Percentiles rank a stretch among this genome's conserved stretches.
phyloP scores from a whole-genome alignment of 2,113 vertebrate species.

The Noctilio leporinus region DNA sequence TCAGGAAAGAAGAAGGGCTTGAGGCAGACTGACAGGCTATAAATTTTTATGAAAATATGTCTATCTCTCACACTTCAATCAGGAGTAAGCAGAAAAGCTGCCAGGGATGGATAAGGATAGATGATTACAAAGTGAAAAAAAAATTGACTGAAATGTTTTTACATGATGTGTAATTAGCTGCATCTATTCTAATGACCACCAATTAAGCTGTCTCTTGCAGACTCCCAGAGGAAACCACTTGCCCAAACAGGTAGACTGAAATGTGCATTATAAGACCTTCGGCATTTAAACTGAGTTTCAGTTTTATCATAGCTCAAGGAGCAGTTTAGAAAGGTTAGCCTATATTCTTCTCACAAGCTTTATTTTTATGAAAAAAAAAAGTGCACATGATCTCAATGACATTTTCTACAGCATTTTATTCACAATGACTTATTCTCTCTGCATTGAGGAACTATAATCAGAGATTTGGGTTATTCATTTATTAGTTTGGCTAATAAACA shows the following conservation, averaged over 20 bases:
- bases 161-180: conserved; percentile 73
- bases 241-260: conserved; percentile 73
- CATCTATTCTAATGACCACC: conserved; percentile 76
- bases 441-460: neutral
- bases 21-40: neutral
- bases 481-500: neutral
- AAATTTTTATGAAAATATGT: conserved; percentile 62
- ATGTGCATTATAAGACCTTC: conserved; percentile 48
- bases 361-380: neutral
- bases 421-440: neutral
- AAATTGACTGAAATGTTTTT: conserved; percentile 69
- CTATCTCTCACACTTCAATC: conserved; percentile 61
- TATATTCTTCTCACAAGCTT: neutral
- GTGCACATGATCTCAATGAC: neutral
- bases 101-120: conserved; percentile 64
- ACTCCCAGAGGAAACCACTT: conserved; percentile 58
- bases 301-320: neutral
- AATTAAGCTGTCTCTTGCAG: conserved; percentile 79
- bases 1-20: conserved; percentile 5
- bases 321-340: neutral
- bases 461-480: neutral
- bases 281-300: conserved; percentile 24
- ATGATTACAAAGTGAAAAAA: conserved; percentile 73
- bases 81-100: conserved; percentile 74
- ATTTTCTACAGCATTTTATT: neutral